Conservation (phyloP, 1,140 invertebrate species). For the Temnothorax nylanderi region DNA sequence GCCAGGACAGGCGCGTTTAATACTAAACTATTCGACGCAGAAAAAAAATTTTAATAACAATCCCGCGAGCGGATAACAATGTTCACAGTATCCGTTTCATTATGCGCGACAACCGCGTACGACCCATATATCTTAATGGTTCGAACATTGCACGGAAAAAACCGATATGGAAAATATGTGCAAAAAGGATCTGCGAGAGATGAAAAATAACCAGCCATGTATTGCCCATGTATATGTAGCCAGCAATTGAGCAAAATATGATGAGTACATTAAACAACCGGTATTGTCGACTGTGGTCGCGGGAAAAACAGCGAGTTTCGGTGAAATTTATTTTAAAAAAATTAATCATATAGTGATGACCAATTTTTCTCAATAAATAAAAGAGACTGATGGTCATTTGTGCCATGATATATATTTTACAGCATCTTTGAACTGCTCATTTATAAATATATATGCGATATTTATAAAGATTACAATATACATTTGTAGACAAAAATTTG, state of each 20-base stretch:
- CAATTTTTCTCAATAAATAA: not conserved
- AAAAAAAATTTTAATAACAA: constrained; percentile 10
- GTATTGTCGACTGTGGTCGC: not conserved
- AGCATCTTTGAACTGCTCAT: not conserved
- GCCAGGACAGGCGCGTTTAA: constrained; percentile 7
- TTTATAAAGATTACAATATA: not conserved
- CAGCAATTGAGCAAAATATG: constrained; percentile 6
- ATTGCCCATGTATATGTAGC: too few species aligned
- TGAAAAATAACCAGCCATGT: constrained; percentile 18
- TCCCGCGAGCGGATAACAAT: constrained; percentile 27
- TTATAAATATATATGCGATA: not conserved
- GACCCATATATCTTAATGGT: not conserved
- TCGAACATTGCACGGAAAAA: constrained; percentile 29
- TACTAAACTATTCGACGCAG: constrained; percentile 25
- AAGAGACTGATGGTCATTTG: not conserved
- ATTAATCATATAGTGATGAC: not conserved
- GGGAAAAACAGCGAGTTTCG: not conserved
- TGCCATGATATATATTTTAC: not conserved
- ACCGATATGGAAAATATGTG: constrained; percentile 26
- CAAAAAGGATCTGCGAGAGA: not conserved
- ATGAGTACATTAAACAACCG: constrained; percentile 7
- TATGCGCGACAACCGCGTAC: constrained; percentile 18
- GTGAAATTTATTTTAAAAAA: not conserved
- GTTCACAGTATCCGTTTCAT: not conserved
- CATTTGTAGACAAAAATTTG: not conserved